These are phyloP conservation scores for Luperina nickerlii DNA, from an alignment of 2,888 invertebrate genomes.

Conservation along the genomic window DNA sequence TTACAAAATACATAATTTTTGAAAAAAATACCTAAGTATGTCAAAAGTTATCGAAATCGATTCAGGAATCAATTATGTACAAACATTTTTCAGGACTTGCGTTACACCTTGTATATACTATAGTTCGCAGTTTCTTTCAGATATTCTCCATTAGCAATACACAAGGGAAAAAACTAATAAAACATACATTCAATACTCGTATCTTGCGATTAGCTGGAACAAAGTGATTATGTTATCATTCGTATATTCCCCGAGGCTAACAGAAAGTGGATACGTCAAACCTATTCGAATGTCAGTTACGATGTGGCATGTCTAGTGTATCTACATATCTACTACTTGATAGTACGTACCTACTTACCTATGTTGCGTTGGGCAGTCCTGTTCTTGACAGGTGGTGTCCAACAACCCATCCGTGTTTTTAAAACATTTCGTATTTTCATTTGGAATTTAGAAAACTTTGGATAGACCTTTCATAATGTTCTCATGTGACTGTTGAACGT, in stretches of 20 bases:
- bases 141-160: background rate
- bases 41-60: background rate
- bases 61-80: background rate
- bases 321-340: background rate
- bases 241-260: constrained; percentile 16
- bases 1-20: too few species aligned
- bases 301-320: constrained; percentile 14
- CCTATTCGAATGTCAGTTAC: constrained; percentile 56
- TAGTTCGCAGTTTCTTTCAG: background rate
- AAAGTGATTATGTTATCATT: constrained; percentile 30
- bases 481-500: constrained; percentile 10
- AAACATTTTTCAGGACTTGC: background rate
- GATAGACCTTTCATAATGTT: background rate
- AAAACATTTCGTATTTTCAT: constrained; percentile 1
- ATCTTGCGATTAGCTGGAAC: constrained; percentile 15
- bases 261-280: constrained; percentile 22
- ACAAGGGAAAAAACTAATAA: constrained; percentile 10
- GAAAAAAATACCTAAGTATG: too few species aligned
- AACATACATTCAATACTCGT: constrained; percentile 15
- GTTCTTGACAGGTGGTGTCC: constrained; percentile 37
- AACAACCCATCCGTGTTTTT: constrained; percentile 25
- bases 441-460: constrained; percentile 20
- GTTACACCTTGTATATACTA: background rate
- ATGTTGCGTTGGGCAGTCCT: constrained; percentile 25
- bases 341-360: background rate